phyloP scores from a whole-genome alignment of 1,140 invertebrate species.

The Subanguina moxae region DNA sequence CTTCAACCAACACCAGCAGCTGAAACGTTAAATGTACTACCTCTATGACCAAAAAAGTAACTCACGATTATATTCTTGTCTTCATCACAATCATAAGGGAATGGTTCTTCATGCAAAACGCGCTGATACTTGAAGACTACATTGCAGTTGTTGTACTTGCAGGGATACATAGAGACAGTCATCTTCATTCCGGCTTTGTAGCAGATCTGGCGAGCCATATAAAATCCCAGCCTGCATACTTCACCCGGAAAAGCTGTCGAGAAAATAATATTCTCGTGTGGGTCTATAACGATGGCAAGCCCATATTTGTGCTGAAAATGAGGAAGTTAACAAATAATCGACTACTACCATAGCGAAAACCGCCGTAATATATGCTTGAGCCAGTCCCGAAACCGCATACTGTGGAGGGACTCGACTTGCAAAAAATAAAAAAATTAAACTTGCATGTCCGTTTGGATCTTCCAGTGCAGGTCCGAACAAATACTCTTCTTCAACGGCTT shows the following conservation, averaged over 20 bases:
- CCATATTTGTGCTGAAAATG: constrained; percentile 3
- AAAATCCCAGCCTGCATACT: neutral
- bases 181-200: neutral
- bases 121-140: neutral
- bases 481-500: neutral
- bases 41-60: neutral
- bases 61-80: neutral
- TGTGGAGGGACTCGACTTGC: too few species aligned
- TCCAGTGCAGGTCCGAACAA: neutral
- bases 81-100: neutral
- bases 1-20: neutral
- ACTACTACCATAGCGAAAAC: too few species aligned
- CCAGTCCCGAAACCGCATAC: too few species aligned
- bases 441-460: neutral
- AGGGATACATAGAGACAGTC: neutral
- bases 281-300: neutral
- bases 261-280: neutral
- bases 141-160: constrained; percentile 3
- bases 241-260: neutral
- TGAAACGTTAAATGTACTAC: neutral
- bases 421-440: too few species aligned
- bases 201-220: neutral
- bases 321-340: too few species aligned
- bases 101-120: neutral
- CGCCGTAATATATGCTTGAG: too few species aligned